Evolutionary conservation across 2,797 vertebrate species (phyloP), one percentile per base, ranked within the genome.

Genomic region (Eulemur rubriventer): DNA sequence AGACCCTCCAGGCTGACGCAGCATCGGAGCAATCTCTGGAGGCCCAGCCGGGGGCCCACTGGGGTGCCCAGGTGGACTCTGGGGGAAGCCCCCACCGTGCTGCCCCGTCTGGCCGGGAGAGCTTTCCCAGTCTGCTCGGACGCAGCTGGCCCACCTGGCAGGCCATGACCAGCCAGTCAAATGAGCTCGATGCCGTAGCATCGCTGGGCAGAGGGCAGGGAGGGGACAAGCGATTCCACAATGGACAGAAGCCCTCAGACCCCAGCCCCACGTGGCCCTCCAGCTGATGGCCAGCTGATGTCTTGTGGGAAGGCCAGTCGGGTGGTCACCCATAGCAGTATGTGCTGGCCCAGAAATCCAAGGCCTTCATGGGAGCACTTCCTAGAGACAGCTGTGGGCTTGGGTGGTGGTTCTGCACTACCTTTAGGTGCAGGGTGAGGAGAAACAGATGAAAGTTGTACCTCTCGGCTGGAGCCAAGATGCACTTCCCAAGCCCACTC

Each of bases 321-420:
- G 61, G 10, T 4, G 61, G 43, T 63, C 59, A 26, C 20, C 13
- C 26, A 6, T 50, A 5, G 3, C 9, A 48, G 4, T 6, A 28
- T 1, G 35, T 41, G n/a, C 17, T 52, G 26, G 57, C 24, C 13
- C 41, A 9, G 18, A 88, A 52, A 55, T 8, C 16, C 43, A 18
- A 72, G 67, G 55, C 43, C 75, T 55, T 52, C 50, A 2, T 4
- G 14, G 50, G 38, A 61, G 18, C 59, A 0, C 20, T 12, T 43
- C 73, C 24, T 4, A 82, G 69, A 24, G 22, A 57, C 1, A 20
- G 41, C 12, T 3, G 0, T 6, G 43, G 65, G 38, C 6, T 12
- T 46, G 41, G 3, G 7, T 3, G 17, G 11, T 4, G 5, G 1
- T 26, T 38, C n/a, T 35, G 10, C 6, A 24, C 38, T 16, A 1